Percentiles rank a stretch among this genome's conserved stretches.
Conservation (phyloP, 2,797 vertebrate species). For the Garrulus glandarius region DNA sequence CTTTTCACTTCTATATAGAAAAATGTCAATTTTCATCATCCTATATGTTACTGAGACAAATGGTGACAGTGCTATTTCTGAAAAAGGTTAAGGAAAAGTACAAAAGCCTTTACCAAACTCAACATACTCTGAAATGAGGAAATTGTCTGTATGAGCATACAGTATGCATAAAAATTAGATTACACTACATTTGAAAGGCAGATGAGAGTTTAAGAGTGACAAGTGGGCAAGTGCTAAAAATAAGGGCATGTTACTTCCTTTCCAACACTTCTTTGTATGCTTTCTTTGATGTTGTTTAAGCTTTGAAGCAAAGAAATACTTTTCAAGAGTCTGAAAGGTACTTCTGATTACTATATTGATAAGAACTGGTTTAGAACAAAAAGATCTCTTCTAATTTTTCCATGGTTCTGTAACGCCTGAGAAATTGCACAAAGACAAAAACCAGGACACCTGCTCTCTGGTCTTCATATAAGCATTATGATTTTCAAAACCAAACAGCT, state of each 20-base stretch:
- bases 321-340: neutral
- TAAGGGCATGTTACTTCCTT: slow-evolving; percentile 57
- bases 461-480: neutral
- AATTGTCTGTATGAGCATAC: slow-evolving; percentile 53
- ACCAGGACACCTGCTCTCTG: neutral
- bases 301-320: slow-evolving; percentile 38
- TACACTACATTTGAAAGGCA: slow-evolving; percentile 63
- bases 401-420: neutral
- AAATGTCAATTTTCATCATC: slow-evolving; percentile 56
- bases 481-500: neutral
- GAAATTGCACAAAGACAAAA: neutral
- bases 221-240: slow-evolving; percentile 65
- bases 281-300: slow-evolving; percentile 33
- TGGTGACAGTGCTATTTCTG: slow-evolving; percentile 55
- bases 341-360: neutral
- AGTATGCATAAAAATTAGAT: slow-evolving; percentile 67
- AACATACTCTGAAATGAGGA: slow-evolving; percentile 18
- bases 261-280: slow-evolving; percentile 28
- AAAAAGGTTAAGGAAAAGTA: slow-evolving; percentile 63
- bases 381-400: neutral
- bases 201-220: slow-evolving; percentile 61
- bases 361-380: neutral
- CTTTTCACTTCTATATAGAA: slow-evolving; percentile 40
- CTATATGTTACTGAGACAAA: neutral
- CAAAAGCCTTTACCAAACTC: slow-evolving; percentile 47